Conservation (phyloP, 2,888 invertebrate genomes). For the Cyclophora punctaria region DNA sequence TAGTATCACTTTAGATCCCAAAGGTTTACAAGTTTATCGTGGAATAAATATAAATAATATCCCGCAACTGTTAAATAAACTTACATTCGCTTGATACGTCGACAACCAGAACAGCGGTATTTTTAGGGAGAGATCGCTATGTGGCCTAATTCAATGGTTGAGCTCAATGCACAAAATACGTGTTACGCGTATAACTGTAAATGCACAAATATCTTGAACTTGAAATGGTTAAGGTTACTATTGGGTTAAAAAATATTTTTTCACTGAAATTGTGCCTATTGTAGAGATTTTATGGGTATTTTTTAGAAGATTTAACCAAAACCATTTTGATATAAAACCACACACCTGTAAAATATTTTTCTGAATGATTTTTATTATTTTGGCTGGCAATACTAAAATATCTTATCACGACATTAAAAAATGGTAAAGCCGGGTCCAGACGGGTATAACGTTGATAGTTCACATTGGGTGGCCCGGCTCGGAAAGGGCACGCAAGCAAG, state of each 20-base stretch:
- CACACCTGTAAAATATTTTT: slow-evolving; percentile 53
- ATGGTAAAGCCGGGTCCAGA: no score
- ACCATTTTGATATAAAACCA: slow-evolving; percentile 62
- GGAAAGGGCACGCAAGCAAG: no score
- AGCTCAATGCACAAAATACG: slow-evolving; percentile 76
- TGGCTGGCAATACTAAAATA: neutral
- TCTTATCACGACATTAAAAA: no score
- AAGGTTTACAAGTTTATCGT: no score
- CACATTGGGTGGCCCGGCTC: no score
- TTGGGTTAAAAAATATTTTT: no score
- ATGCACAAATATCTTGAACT: slow-evolving; percentile 60
- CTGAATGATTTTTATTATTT: slow-evolving; percentile 2
- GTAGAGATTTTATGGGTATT: no score
- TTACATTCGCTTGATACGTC: slow-evolving; percentile 73
- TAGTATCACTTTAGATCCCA: no score
- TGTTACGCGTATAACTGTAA: slow-evolving; percentile 75
- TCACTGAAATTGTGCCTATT: no score
- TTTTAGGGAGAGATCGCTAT: slow-evolving; percentile 77
- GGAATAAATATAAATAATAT: no score
- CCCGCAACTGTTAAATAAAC: slow-evolving; percentile 30
- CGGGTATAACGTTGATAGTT: no score
- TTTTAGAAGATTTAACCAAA: slow-evolving; percentile 50
- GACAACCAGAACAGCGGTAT: slow-evolving; percentile 76
- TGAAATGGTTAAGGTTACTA: slow-evolving; percentile 4
- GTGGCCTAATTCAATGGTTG: slow-evolving; percentile 76